Evolutionary conservation across 2,888 invertebrate genomes (phyloP).

Genomic region (Heliconius sara): DNA sequence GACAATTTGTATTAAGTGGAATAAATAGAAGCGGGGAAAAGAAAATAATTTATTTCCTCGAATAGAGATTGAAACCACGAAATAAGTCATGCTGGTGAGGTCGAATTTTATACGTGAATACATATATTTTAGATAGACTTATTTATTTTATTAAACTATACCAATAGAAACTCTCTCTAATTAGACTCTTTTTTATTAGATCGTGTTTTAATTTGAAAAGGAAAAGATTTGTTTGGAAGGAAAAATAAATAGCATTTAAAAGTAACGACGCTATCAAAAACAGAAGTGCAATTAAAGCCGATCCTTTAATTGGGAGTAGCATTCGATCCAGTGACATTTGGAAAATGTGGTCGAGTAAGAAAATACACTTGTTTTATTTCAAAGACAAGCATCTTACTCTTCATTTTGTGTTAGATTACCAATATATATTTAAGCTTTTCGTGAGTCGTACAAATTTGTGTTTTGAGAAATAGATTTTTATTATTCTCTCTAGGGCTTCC

Average conservation of each 20-base stretch:
- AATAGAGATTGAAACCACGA: too few species aligned
- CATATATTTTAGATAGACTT: neutral
- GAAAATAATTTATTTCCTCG: too few species aligned
- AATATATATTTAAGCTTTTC: neutral
- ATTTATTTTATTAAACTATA: neutral
- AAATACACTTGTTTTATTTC: constrained; percentile 27
- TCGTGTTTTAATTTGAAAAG: constrained; percentile 26
- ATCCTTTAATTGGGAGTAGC: constrained; percentile 35
- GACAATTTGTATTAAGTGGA: too few species aligned
- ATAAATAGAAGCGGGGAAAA: too few species aligned
- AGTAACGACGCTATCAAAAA: constrained; percentile 35
- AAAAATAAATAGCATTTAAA: constrained; percentile 34
- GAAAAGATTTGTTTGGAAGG: constrained; percentile 30
- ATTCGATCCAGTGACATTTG: constrained; percentile 35
- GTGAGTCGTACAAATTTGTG: too few species aligned
- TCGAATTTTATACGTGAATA: neutral
- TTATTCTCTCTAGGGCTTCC: neutral
- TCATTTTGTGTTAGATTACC: neutral
- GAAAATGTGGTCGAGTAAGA: constrained; percentile 29
- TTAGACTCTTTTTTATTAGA: neutral
- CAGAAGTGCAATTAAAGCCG: constrained; percentile 39
- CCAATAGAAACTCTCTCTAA: neutral
- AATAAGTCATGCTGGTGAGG: neutral
- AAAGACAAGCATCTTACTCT: neutral
- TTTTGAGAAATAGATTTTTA: too few species aligned